phyloP scores from a whole-genome alignment of 1,140 invertebrate genomes.

The Nylanderia fulva region DNA sequence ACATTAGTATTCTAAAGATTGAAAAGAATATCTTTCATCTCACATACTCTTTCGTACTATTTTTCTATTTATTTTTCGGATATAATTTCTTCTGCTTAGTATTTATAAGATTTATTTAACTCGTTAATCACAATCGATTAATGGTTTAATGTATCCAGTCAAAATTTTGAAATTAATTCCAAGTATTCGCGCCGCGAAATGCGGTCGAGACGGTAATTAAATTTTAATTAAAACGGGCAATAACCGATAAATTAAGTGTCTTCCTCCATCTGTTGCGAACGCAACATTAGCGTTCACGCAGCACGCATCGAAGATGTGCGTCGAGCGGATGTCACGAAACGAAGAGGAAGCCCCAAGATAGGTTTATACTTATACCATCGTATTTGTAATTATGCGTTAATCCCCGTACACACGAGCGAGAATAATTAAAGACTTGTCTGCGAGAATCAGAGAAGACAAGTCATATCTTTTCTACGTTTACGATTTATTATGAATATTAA shows the following conservation, averaged over 20 bases:
- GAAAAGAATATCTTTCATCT: neutral
- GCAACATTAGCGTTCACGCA: neutral
- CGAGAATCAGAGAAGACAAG: no score
- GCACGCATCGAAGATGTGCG: slow-evolving; percentile 57
- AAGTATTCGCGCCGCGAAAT: neutral
- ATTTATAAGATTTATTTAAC: no score
- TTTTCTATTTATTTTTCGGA: no score
- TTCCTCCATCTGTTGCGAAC: slow-evolving; percentile 9
- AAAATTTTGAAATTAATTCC: slow-evolving; percentile 1
- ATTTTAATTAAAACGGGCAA: neutral
- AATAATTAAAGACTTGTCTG: neutral
- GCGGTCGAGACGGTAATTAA: neutral
- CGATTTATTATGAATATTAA: no score
- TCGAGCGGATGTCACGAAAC: slow-evolving; percentile 74
- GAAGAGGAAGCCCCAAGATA: slow-evolving; percentile 71
- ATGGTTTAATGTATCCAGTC: neutral
- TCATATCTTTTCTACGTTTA: no score
- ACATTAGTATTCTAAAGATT: neutral
- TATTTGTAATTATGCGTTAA: slow-evolving; percentile 50
- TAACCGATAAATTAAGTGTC: slow-evolving; percentile 15
- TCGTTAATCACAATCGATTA: no score
- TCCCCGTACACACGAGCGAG: neutral
- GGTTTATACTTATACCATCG: slow-evolving; percentile 49
- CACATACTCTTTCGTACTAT: no score
- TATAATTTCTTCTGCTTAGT: no score